Percentiles rank a stretch among this genome's conserved stretches.
Conservation (phyloP, 1,140 invertebrate species). For the Drosophila obscura region DNA sequence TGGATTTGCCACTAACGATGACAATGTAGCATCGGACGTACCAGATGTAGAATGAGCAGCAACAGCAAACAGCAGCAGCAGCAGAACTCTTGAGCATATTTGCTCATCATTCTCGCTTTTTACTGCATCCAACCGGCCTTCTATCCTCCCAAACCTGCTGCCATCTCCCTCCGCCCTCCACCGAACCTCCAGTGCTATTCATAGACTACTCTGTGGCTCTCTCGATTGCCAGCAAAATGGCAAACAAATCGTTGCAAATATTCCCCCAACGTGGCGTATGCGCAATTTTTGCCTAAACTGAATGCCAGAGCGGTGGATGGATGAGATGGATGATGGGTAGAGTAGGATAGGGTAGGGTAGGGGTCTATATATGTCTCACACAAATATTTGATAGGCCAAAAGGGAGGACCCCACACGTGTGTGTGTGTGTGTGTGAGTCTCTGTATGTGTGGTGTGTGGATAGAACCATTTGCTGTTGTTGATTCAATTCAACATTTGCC, state of each 20-base stretch:
- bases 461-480: constrained; percentile 45
- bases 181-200: constrained; percentile 17
- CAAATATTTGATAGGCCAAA: constrained; percentile 39
- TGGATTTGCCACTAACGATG: constrained; percentile 64
- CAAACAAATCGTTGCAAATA: constrained; percentile 61
- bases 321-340: background rate
- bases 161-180: background rate
- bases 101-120: constrained; percentile 48
- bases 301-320: background rate
- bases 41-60: background rate
- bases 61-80: constrained; percentile 28
- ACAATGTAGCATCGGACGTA: constrained; percentile 2
- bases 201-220: constrained; percentile 38
- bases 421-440: background rate
- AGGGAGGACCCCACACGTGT: too few relatives aligned
- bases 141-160: background rate
- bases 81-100: constrained; percentile 56
- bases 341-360: background rate
- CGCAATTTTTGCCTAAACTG: constrained; percentile 53
- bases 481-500: constrained; percentile 47
- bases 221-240: constrained; percentile 48
- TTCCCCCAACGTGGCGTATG: constrained; percentile 60
- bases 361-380: constrained; percentile 9
- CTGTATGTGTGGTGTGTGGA: constrained; percentile 14
- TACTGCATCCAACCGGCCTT: constrained; percentile 5